Percentiles rank a stretch among this genome's conserved stretches.
Evolutionary conservation across 2,113 vertebrate genomes (phyloP).

Genomic region (Polypterus senegalus): DNA sequence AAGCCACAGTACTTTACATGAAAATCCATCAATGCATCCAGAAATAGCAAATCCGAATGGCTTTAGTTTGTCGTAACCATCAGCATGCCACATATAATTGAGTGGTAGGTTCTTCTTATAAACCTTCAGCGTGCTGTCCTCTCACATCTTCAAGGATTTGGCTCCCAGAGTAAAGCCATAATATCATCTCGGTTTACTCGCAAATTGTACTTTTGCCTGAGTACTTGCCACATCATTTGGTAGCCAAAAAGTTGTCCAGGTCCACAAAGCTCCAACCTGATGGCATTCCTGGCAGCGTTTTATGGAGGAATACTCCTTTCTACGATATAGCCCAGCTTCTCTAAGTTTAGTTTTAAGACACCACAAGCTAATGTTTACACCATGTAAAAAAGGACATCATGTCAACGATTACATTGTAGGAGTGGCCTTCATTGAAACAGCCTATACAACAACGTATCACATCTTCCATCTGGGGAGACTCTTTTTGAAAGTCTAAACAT

Average conservation of each 20-base stretch:
- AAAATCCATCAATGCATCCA: conserved; percentile 27
- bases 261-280: conserved; percentile 9
- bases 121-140: conserved; percentile 10
- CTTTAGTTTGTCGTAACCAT: conserved; percentile 25
- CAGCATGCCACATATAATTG: conserved; percentile 23
- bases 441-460: too few relatives aligned
- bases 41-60: conserved; percentile 20
- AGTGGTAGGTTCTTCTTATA: conserved; percentile 18
- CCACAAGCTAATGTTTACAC: too few relatives aligned
- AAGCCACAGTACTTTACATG: conserved; percentile 22
- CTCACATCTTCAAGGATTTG: conserved; percentile 15
- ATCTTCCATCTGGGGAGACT: too few relatives aligned
- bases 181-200: conserved; percentile 16
- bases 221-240: conserved; percentile 16
- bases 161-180: conserved; percentile 21
- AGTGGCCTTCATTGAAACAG: too few relatives aligned
- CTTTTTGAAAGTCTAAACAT: too few relatives aligned
- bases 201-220: conserved; percentile 16
- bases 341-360: too few relatives aligned
- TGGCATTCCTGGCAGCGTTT: too few relatives aligned
- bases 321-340: too few relatives aligned
- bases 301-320: too few relatives aligned
- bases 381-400: too few relatives aligned
- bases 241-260: conserved; percentile 18
- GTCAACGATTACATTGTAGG: too few relatives aligned